Conservation (phyloP, 1,140 invertebrate genomes). For the Babylonia areolata region DNA sequence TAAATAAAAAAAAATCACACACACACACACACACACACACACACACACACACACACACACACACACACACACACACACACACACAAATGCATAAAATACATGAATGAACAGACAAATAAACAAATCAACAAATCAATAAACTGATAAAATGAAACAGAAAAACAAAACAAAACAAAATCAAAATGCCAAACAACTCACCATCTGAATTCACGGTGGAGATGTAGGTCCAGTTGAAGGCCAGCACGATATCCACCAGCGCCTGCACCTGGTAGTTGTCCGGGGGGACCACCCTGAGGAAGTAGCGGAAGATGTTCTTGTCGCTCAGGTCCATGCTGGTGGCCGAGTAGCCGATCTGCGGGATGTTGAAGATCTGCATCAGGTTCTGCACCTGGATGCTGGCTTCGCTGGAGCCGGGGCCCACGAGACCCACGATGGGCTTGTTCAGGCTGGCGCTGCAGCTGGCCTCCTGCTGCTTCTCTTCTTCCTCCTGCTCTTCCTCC, state of each 20-base stretch:
- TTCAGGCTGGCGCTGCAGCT: slow-evolving; percentile 43
- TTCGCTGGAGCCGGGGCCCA: slow-evolving; percentile 84
- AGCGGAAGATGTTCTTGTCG: slow-evolving; percentile 86
- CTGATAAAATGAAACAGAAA: neutral
- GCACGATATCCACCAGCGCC: slow-evolving; percentile 85
- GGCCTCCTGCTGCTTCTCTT: neutral
- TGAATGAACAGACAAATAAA: no score
- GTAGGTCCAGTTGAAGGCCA: slow-evolving; percentile 88
- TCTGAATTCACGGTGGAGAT: slow-evolving; percentile 89
- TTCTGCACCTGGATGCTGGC: slow-evolving; percentile 86
- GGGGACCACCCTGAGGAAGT: slow-evolving; percentile 88
- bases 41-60: no score
- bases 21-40: no score
- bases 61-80: no score
- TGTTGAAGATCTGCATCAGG: slow-evolving; percentile 86
- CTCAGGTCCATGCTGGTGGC: slow-evolving; percentile 87
- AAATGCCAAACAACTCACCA: slow-evolving; percentile 77
- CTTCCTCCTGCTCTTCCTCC: no score
- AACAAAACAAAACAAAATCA: neutral
- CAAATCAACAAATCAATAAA: neutral
- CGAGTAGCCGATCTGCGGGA: slow-evolving; percentile 89
- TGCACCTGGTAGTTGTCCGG: slow-evolving; percentile 89
- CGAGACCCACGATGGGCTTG: slow-evolving; percentile 81
- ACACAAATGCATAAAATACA: no score
- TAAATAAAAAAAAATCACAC: no score